Evolutionary conservation across 2,888 invertebrate species (phyloP), one percentile per base, ranked within the genome.

Genomic region (Drosophila colorata): DNA sequence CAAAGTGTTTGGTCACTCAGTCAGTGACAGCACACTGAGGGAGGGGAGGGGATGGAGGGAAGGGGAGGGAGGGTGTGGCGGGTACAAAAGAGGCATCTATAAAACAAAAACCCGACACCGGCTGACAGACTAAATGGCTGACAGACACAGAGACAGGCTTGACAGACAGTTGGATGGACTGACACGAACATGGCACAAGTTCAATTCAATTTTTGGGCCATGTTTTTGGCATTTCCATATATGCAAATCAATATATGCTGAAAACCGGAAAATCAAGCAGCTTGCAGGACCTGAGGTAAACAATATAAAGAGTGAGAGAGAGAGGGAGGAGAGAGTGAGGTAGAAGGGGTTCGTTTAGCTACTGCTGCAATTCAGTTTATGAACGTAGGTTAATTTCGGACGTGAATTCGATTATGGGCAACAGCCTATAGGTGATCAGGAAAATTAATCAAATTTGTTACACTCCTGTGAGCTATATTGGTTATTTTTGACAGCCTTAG

Each of bases 171-270:
- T 66, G 44, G 66, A 69, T 43, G 58, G 69, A 70, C 55, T 64
- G 69, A 85, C 85, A 61, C 51, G 72, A 69, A 70, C 74, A 79
- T 64, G 70, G 69, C 75, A 84, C 70, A 64, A 83, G 82, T 83
- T 88, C 83, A 88, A 83, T 83, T 88, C 83, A 85, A 87, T 87
- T 86, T 83, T 88, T 86, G 71, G 86, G 78, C 80, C 83, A 88
- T 83, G 88, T 83, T 83, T 83, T 77, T 88, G 86, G 71, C 83
- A 86, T 83, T 88, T 86, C 74, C 88, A 83, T 87, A 86, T 88
- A 85, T 85, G 88, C 88, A 85, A 85, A 85, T 85, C 86, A 74
- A 28, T 28, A 66, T 75, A 60, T 74, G 88, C 77, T 72, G 69
- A 76, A 83, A 68, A 46, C 72, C 69, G 79, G 73, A 71, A 71